Evolutionary conservation across 2,888 invertebrate species (phyloP), one percentile per base, ranked within the genome.

Genomic region (Torymus texanus): DNA sequence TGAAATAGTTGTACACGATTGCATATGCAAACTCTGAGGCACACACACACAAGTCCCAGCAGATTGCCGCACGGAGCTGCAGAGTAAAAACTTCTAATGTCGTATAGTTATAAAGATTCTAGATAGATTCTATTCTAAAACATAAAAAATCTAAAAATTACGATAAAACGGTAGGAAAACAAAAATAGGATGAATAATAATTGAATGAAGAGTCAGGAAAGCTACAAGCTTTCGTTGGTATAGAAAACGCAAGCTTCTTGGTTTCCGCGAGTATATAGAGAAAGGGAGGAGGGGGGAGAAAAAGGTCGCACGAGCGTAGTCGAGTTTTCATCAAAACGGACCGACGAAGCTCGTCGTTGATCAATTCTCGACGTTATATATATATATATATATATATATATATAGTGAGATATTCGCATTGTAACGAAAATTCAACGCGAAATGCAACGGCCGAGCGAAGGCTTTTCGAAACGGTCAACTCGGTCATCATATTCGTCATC

Each of bases 51-150:
- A 75, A 63, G 50, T 61, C 41, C 41, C 51, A 16, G 65, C 55
- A 67, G 56, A 56, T 63, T 41, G 71, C 65, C 24, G 21, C 21
- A 75, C 21, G 55, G 66, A 67, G 50, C 62, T 75, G 59, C 71
- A 71, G 70, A 80, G 21, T 62, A 78, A 72, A 72, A 41, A 41
- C 41, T 41, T 65, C 12, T 78, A 78, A 68, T 24, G 62, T 75
- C 41, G 41, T 81, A 78, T 21, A 21, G 21, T 2, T 59, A 50
- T 24, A 82, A 83, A 76, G 83, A 80, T 74, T 75, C 41, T 80
- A 77, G 79, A 76, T 82, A 77, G 68, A 70, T 81, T 80, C 65
- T 71, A 82, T 77, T 81, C 59, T 79, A 76, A 79, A 72, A 41
- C 21, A 1, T 21, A 24, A 55, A 72, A 75, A 16, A 18, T 61